Percentiles rank a stretch among this genome's conserved stretches.
Conservation (phyloP, 2,888 invertebrate species). For the Mimas tiliae region DNA sequence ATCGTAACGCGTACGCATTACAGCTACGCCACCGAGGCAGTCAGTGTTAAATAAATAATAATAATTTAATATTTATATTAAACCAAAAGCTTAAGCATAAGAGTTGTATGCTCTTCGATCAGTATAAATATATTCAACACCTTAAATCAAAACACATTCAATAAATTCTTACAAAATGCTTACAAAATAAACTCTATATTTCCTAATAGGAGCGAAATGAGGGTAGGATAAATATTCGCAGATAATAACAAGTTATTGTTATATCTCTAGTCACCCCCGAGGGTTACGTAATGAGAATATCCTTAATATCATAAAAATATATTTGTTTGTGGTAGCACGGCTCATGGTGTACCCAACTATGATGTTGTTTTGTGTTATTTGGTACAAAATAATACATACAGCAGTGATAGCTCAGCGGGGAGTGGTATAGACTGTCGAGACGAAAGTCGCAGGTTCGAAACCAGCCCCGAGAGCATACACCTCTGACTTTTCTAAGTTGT, state of each 20-base stretch:
- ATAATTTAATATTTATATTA: no score
- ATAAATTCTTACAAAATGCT: constrained; percentile 3
- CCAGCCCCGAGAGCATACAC: no score
- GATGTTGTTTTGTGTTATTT: background rate
- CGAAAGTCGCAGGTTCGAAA: no score
- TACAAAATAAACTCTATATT: constrained; percentile 8
- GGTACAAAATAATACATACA: no score
- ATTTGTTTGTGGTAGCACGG: constrained; percentile 2
- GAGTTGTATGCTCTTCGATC: background rate
- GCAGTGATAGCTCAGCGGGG: no score
- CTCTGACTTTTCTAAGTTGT: no score
- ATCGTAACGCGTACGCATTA: no score
- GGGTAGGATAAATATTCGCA: constrained; percentile 22
- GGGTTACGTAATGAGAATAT: constrained; percentile 19
- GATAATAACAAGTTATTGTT: constrained; percentile 24
- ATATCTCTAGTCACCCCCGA: constrained; percentile 22
- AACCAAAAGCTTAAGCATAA: background rate
- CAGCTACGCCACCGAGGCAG: no score
- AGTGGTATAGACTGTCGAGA: no score
- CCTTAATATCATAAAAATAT: constrained; percentile 21
- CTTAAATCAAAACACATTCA: background rate
- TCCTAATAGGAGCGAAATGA: constrained; percentile 14
- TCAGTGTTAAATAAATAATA: no score
- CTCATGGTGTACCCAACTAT: background rate
- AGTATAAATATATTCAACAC: background rate